Base-by-base conservation (phyloP, 2,113 vertebrate genomes). In the Cebus imitator region DNA sequence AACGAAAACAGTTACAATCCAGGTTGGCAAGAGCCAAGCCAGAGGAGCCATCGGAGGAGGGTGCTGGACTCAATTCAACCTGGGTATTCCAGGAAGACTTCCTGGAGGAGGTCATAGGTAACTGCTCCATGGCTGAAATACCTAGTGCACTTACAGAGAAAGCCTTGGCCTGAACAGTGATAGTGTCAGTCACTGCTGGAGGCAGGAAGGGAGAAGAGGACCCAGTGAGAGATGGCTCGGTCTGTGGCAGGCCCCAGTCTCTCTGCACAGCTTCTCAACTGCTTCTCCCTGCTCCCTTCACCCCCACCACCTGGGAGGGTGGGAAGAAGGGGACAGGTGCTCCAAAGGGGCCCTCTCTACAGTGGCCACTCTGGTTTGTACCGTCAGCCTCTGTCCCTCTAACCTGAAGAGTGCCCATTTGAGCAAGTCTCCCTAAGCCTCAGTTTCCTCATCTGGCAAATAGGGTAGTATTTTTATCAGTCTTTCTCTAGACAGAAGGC, bases 11-110 rank as follows among this genome's bases (percentile, higher is more conserved):
- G 64, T 95, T 90, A 92, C 32, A 82, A 92, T 68, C 70, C 8
- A 43, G 32, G 37, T 72, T 96, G 95, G 90, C 92, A 82, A 95
- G 45, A 92, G 58, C 64, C 68, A 70, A 79, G 70, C 75, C 95
- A 83, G 78, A 89, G 68, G 82, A 87, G 45, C 35, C 61, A 32
- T 27, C 58, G 8, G 55, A 61, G 87, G 17, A 79, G 79, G 76
- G 55, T 45, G 70, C 73, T 45, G 83, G 96, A 87, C 92, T 95
- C 43, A 2, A 8, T 50, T 43, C 8, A 1, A 70, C 20, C 79
- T 43, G 32, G 35, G 61, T 45, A 50, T 40, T 86, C 88, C 90
- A 25, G 76, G 84, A 96, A 81, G 87, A 45, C 94, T 95, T 97
- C 87, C 91, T 73, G 87, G 81, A 95, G 84, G 90, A 87, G 76